Percentiles rank a stretch among this genome's conserved stretches.
phyloP scores from a whole-genome alignment of 37 sponge, comb jelly and placozoan genomes.

The Ephydatia muelleri region DNA sequence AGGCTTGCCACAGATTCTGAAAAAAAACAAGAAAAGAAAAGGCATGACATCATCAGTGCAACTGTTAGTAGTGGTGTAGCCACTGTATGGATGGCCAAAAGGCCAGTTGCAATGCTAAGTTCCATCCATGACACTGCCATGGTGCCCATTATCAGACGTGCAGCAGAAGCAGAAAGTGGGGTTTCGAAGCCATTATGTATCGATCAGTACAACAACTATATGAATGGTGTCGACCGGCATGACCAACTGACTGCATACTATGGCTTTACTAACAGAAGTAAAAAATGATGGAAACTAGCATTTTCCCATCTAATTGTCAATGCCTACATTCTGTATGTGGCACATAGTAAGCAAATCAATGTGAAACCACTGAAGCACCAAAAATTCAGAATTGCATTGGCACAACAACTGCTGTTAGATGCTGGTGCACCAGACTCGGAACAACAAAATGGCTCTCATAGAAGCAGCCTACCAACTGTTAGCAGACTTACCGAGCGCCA shows the following conservation, averaged over 20 bases:
- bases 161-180: no score
- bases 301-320: no score
- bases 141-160: no score
- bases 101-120: not conserved
- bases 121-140: constrained; percentile 31
- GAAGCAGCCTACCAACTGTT: not conserved
- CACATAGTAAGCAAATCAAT: no score
- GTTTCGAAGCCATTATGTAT: not conserved
- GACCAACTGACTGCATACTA: not conserved
- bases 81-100: constrained; percentile 2
- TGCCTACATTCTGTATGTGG: no score
- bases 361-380: no score
- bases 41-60: not conserved
- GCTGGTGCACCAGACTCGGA: not conserved
- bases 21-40: not conserved
- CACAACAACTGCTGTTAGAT: no score
- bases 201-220: not conserved
- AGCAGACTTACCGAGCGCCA: no score
- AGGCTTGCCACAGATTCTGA: constrained; percentile 14
- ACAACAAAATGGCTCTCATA: not conserved
- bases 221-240: constrained; percentile 19
- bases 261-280: not conserved
- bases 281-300: constrained; percentile 17
- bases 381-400: no score
- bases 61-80: not conserved